Base-by-base conservation (phyloP, 2,888 invertebrate species). In the Poecilus cupreus region DNA sequence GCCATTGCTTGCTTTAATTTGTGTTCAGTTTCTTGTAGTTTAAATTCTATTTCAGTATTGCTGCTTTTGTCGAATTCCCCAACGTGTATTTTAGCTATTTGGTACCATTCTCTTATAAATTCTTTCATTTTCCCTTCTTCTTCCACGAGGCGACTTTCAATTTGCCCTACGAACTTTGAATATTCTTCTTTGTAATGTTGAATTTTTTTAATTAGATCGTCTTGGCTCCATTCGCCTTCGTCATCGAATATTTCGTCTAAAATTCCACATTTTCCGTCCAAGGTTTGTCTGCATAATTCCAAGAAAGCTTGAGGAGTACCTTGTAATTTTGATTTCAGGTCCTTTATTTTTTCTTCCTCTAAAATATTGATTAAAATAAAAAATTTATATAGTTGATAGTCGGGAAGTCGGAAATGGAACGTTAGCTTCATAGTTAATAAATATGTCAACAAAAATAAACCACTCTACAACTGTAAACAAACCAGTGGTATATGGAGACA, bases 151-250 rank as follows among this genome's bases (percentile, higher is more conserved):
- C 60, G 57, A 6, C 26, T 20, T 32, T 81, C 81, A 18, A 81
- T 75, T 18, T 10, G 11, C 4, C 37, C 60, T n/a, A 60, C 64
- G 4, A 74, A 13, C 4, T n/a, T 8, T 11, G 26, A 16, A 10
- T 46, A 43, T 26, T 81, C 46, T 39, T 57, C 32, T 64, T 81
- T 81, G 18, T 75, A 81, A 8, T 11, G 2, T n/a, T 75, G 57
- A 11, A 81, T 81, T 20, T 81, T 74, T 3, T 24, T 26, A n/a
- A 81, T 75, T 1, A 81, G 24, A 0, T 43, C 57, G 46, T 81
- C 81, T 26, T 75, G 81, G 60, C 20, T 46, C 81, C 81, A 81
- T 49, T 81, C 75, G 46, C 60, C 64, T 13, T 81, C 75, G 16
- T 81, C 81, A 22, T 74, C 32, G 26, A 81, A 81, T 26, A 75